These are phyloP conservation scores for Ginglymostoma cirratum DNA, from an alignment of 2,113 vertebrate genomes.

Conservation along the genomic window DNA sequence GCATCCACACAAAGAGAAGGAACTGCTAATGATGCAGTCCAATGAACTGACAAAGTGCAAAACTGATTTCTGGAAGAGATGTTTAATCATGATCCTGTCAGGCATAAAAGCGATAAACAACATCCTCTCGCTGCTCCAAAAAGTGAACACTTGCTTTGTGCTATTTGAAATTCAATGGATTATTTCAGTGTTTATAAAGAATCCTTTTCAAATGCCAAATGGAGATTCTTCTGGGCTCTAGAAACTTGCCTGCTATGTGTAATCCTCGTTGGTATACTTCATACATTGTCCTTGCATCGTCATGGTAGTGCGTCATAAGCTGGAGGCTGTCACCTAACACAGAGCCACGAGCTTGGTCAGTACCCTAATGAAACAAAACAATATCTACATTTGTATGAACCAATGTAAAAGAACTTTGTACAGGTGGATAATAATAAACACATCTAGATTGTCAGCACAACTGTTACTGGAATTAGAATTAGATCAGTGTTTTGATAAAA, in stretches of 20 bases:
- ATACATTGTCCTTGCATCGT: conserved; percentile 90
- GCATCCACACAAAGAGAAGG: not conserved
- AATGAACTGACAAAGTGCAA: not conserved
- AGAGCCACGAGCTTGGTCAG: conserved; percentile 71
- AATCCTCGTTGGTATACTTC: conserved; percentile 88
- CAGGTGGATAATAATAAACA: not conserved
- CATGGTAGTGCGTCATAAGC: conserved; percentile 83
- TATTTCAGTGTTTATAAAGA: not conserved
- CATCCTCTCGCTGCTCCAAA: not conserved
- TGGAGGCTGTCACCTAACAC: conserved; percentile 72
- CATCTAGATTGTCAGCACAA: not conserved
- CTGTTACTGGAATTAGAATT: not conserved
- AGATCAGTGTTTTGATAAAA: not conserved
- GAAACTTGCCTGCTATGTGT: conserved; percentile 78
- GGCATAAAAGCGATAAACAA: not conserved
- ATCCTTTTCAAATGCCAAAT: not conserved
- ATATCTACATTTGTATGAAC: not conserved
- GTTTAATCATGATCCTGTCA: not conserved
- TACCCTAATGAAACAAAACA: conserved; percentile 47
- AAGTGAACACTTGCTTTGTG: not conserved
- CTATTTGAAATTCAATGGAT: not conserved
- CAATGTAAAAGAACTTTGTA: not conserved
- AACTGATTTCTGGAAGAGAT: not conserved
- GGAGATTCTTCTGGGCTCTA: not conserved
- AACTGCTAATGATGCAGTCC: not conserved